Base-by-base conservation (phyloP, 1,140 invertebrate species). In the Drosophila pallidifrons region DNA sequence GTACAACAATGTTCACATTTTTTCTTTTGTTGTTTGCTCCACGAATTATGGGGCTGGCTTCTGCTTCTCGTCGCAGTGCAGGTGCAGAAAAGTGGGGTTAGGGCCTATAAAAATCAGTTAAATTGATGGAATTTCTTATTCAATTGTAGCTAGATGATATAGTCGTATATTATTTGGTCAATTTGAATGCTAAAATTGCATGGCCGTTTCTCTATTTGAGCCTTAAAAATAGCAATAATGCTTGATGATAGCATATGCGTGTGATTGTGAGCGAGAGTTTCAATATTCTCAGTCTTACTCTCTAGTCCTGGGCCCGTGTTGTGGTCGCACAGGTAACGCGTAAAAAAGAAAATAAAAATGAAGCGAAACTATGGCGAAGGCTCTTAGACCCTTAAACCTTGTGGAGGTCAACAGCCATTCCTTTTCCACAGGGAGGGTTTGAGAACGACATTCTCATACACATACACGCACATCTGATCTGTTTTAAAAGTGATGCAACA, bases 61-160 rank as follows among this genome's bases (percentile, higher is more conserved):
- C 8, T 38, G 7, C 7, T 25, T 25, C 20, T 10, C 6, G 35
- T 72, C 63, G 77, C 51, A 79, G 32, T 87, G 83, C 77, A 88
- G 83, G 82, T 87, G 82, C 83, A 80, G 82, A 87, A 87, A 87
- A 87, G 82, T 87, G 79, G 82, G 82, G 82, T 87, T 87, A 87
- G 72, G 82, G 73, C 69, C 61, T 35, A 13, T 11, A 58, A 45
- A 70, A 73, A 38, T 74, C 28, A 61, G 43, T 67, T 61, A 76
- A 68, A 57, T 81, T 69, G 64, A 75, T 11, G 13, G 13, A 64
- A 65, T 16, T 58, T 58, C 35, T 54, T 25, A 10, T 38, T 16
- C 13, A 55, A 49, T 20, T 15, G n/a, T 15, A 35, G 0, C 32
- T 32, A 13, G 13, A 5, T 16, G 11, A 41, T 6, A 16, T 61